phyloP scores from a whole-genome alignment of 2,888 invertebrate genomes.

The Drosophila atroscutellata region DNA sequence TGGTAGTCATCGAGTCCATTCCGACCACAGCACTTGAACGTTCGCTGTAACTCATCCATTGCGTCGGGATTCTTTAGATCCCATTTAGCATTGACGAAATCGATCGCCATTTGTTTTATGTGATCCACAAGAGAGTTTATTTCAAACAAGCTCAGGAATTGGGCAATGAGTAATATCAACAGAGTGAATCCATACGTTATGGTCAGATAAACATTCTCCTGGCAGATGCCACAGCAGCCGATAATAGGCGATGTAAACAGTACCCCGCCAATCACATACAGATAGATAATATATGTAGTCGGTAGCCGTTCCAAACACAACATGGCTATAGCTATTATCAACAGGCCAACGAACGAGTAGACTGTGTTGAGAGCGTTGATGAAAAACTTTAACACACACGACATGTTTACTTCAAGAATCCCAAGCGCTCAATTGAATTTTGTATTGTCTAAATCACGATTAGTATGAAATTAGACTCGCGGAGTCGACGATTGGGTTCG shows the following conservation, averaged over 20 bases:
- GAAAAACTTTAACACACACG: constrained; percentile 65
- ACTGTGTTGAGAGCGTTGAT: constrained; percentile 71
- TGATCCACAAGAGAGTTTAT: constrained; percentile 87
- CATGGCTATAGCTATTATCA: constrained; percentile 67
- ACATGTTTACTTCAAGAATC: constrained; percentile 58
- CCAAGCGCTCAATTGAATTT: neutral
- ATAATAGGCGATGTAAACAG: constrained; percentile 69
- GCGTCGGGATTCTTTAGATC: constrained; percentile 79
- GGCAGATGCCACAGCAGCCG: constrained; percentile 79
- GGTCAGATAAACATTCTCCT: constrained; percentile 73
- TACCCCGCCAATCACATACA: constrained; percentile 71
- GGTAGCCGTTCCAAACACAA: constrained; percentile 63
- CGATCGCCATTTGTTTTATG: constrained; percentile 86
- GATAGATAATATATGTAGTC: constrained; percentile 56
- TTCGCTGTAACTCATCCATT: constrained; percentile 76
- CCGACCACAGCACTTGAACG: constrained; percentile 81
- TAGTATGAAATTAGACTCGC: no score
- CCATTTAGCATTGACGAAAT: constrained; percentile 85
- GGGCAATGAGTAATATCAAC: constrained; percentile 89
- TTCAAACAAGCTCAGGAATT: constrained; percentile 88
- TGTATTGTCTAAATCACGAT: neutral
- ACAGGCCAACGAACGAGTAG: constrained; percentile 70
- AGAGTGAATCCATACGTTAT: constrained; percentile 89
- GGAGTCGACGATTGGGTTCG: no score
- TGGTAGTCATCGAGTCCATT: constrained; percentile 79